Conservation (phyloP, 1,140 invertebrate genomes). For the Drosophila hydei region DNA sequence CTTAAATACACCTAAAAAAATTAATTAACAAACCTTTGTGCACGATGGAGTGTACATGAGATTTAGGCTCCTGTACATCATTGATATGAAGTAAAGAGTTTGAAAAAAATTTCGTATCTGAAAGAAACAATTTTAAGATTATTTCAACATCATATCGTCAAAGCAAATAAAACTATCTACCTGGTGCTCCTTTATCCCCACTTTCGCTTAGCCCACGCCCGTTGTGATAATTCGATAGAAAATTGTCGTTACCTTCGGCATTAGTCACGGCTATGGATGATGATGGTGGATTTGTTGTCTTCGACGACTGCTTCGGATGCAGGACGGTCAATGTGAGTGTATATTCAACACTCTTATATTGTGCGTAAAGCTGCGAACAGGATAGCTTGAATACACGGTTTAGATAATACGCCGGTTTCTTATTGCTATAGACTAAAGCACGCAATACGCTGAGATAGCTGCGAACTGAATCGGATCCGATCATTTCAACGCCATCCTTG, state of each 20-base stretch:
- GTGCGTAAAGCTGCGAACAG: slow-evolving; percentile 95
- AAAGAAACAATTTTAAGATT: not conserved
- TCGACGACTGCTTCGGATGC: slow-evolving; percentile 87
- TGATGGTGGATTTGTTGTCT: slow-evolving; percentile 53
- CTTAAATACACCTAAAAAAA: no score
- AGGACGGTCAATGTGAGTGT: slow-evolving; percentile 90
- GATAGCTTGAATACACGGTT: slow-evolving; percentile 97
- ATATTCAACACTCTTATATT: slow-evolving; percentile 97
- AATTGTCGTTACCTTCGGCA: slow-evolving; percentile 34
- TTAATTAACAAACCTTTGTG: slow-evolving; percentile 59
- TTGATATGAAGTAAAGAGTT: slow-evolving; percentile 78
- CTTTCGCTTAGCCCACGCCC: slow-evolving; percentile 10
- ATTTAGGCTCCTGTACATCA: slow-evolving; percentile 77
- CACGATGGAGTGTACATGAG: slow-evolving; percentile 67
- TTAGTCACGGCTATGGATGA: slow-evolving; percentile 10
- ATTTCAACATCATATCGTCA: no score
- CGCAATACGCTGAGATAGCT: slow-evolving; percentile 92
- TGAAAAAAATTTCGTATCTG: slow-evolving; percentile 74
- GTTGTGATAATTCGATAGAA: slow-evolving; percentile 28
- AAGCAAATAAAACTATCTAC: slow-evolving; percentile 15
- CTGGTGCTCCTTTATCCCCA: slow-evolving; percentile 33
- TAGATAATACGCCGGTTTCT: slow-evolving; percentile 96
- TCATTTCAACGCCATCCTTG: slow-evolving; percentile 92
- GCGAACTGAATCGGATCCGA: slow-evolving; percentile 92
- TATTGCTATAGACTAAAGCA: slow-evolving; percentile 96